These are phyloP conservation scores for Dasypogon diadema DNA, from an alignment of 2,888 invertebrate genomes.

Conservation along the genomic window DNA sequence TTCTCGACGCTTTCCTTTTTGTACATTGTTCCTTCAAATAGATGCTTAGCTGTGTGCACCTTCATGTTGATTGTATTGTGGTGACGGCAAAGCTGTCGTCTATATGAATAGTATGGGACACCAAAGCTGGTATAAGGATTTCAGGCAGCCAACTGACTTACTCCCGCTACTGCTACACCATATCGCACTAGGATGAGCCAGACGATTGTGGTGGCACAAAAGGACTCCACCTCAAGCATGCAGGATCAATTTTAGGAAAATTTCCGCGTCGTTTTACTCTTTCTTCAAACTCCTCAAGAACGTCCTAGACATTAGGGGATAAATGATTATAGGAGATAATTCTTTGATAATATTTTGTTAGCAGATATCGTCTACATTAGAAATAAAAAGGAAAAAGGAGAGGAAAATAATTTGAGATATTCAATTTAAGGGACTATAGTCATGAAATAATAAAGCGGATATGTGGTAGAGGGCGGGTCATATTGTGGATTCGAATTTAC, in stretches of 20 bases:
- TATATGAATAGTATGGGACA: slow-evolving; percentile 7
- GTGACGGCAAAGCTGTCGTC: slow-evolving; percentile 14
- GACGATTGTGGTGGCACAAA: slow-evolving; percentile 72
- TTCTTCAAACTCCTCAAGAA: slow-evolving; percentile 91
- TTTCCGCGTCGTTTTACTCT: slow-evolving; percentile 82
- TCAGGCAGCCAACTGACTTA: slow-evolving; percentile 36
- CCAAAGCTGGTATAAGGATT: neutral
- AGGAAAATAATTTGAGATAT: too few relatives aligned
- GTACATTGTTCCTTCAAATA: slow-evolving; percentile 27
- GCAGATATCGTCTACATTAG: neutral
- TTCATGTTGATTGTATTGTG: slow-evolving; percentile 34
- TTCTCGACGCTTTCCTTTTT: slow-evolving; percentile 41
- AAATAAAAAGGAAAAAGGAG: too few relatives aligned
- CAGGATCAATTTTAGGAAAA: slow-evolving; percentile 88
- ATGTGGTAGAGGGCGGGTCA: too few relatives aligned
- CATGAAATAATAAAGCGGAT: neutral
- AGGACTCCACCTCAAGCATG: slow-evolving; percentile 90
- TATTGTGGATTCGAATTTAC: too few relatives aligned
- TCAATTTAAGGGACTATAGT: too few relatives aligned
- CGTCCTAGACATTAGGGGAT: slow-evolving; percentile 75
- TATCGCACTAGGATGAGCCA: slow-evolving; percentile 53
- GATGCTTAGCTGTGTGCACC: slow-evolving; percentile 14
- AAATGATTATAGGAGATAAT: slow-evolving; percentile 4
- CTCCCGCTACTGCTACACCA: slow-evolving; percentile 37
- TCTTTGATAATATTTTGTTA: neutral